Evolutionary conservation across 2,797 vertebrate genomes (phyloP).

Genomic region (Octomys mimax): DNA sequence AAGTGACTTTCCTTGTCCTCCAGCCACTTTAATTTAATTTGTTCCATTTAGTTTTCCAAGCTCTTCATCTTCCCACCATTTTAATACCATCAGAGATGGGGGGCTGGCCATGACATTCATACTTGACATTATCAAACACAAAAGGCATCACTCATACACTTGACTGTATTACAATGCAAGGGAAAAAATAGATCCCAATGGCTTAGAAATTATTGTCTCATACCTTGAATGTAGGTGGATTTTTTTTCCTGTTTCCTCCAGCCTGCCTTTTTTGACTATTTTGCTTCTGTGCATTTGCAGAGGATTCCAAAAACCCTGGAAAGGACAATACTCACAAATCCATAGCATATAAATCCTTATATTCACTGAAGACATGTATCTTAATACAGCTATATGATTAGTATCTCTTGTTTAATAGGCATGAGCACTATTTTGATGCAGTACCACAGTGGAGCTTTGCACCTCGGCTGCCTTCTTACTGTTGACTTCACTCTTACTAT

Average conservation of each 20-base stretch:
- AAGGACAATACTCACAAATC: slow-evolving; percentile 31
- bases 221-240: slow-evolving; percentile 76
- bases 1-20: slow-evolving; percentile 68
- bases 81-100: slow-evolving; percentile 81
- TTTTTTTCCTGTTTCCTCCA: slow-evolving; percentile 62
- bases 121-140: slow-evolving; percentile 84
- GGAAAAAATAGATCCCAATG: slow-evolving; percentile 77
- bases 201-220: slow-evolving; percentile 79
- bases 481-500: not conserved
- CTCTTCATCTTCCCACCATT: slow-evolving; percentile 83
- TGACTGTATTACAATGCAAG: slow-evolving; percentile 80
- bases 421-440: not conserved
- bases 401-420: slow-evolving; percentile 8
- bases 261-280: slow-evolving; percentile 68
- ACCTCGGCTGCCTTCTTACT: slow-evolving; percentile 1
- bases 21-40: slow-evolving; percentile 80
- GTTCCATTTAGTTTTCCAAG: slow-evolving; percentile 81
- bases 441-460: not conserved
- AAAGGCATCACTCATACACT: slow-evolving; percentile 81
- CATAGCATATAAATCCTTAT: not conserved
- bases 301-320: slow-evolving; percentile 48
- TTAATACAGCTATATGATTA: slow-evolving; percentile 13
- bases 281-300: slow-evolving; percentile 65
- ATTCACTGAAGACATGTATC: not conserved
- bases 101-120: slow-evolving; percentile 80